Percentiles rank a stretch among this genome's conserved stretches.
These are phyloP conservation scores for Anabacerthia variegaticeps DNA, from an alignment of 2,797 vertebrate species.

Conservation along the genomic window DNA sequence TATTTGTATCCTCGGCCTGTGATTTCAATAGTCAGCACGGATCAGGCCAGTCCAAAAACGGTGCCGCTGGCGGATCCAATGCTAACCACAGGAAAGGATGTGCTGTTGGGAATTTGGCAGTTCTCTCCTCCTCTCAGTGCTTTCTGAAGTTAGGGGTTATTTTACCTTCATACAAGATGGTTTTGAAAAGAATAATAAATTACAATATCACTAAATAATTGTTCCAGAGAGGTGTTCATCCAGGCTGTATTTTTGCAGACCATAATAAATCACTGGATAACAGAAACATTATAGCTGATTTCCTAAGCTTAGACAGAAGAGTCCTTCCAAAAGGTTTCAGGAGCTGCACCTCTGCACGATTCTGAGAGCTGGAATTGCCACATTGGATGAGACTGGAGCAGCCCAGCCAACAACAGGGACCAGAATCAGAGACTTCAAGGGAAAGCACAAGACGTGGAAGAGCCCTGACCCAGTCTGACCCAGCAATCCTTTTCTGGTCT, in stretches of 20 bases:
- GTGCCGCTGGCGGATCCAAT: constrained; percentile 40
- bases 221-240: constrained; percentile 65
- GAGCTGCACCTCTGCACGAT: constrained; percentile 8
- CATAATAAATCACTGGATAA: constrained; percentile 58
- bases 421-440: background rate
- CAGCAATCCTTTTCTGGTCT: background rate
- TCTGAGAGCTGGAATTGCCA: background rate
- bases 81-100: constrained; percentile 70
- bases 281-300: constrained; percentile 47
- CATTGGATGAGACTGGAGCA: constrained; percentile 22
- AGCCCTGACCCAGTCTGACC: constrained; percentile 2
- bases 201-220: constrained; percentile 63
- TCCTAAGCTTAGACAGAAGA: constrained; percentile 29
- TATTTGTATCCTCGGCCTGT: constrained; percentile 51
- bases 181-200: constrained; percentile 65
- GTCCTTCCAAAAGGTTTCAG: constrained; percentile 43
- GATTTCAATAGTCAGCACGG: constrained; percentile 47
- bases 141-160: constrained; percentile 59
- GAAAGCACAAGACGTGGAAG: background rate
- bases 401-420: background rate
- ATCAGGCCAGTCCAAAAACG: constrained; percentile 43
- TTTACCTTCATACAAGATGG: constrained; percentile 56
- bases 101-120: constrained; percentile 66
- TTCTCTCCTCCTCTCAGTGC: constrained; percentile 14
- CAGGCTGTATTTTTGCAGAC: constrained; percentile 56